Percentiles rank a stretch among this genome's conserved stretches.
Evolutionary conservation across 2,797 vertebrate species (phyloP).

Genomic region (Bovichtus diacanthus): DNA sequence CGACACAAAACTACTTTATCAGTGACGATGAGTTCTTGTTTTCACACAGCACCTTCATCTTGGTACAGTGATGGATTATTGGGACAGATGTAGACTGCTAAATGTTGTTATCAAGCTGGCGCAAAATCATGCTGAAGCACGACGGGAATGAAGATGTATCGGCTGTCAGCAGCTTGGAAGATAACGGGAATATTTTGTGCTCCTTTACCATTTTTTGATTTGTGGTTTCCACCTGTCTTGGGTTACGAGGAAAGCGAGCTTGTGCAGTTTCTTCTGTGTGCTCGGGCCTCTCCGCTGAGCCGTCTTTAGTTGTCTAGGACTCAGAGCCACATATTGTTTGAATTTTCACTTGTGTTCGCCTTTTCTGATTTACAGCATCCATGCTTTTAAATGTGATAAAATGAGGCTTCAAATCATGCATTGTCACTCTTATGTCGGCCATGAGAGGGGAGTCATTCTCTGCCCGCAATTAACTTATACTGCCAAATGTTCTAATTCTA

Average conservation of each 20-base stretch:
- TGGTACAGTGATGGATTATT: slow-evolving; percentile 63
- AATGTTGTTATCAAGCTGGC: slow-evolving; percentile 63
- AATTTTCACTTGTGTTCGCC: slow-evolving; percentile 57
- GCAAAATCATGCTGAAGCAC: slow-evolving; percentile 41
- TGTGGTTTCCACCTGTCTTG: slow-evolving; percentile 75
- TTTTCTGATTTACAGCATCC: slow-evolving; percentile 41
- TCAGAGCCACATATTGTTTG: slow-evolving; percentile 65
- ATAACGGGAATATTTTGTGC: slow-evolving; percentile 72
- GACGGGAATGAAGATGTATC: slow-evolving; percentile 71
- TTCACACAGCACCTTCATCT: slow-evolving; percentile 51
- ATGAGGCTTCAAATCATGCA: slow-evolving; percentile 57
- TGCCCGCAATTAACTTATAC: slow-evolving; percentile 58
- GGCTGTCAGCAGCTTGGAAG: slow-evolving; percentile 64
- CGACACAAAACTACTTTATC: slow-evolving; percentile 44
- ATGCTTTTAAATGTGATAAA: slow-evolving; percentile 31
- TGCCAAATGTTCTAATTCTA: slow-evolving; percentile 70
- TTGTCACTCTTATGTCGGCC: slow-evolving; percentile 58
- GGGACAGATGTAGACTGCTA: slow-evolving; percentile 60
- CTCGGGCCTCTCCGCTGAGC: slow-evolving; percentile 26
- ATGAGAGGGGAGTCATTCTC: slow-evolving; percentile 45
- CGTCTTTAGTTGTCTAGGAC: slow-evolving; percentile 30
- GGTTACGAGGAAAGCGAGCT: slow-evolving; percentile 50
- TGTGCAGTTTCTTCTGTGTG: slow-evolving; percentile 49
- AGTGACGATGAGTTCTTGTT: slow-evolving; percentile 57
- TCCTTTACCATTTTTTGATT: slow-evolving; percentile 69